Base-by-base conservation (phyloP, 2,888 invertebrate species). In the Drosophila falleni region DNA sequence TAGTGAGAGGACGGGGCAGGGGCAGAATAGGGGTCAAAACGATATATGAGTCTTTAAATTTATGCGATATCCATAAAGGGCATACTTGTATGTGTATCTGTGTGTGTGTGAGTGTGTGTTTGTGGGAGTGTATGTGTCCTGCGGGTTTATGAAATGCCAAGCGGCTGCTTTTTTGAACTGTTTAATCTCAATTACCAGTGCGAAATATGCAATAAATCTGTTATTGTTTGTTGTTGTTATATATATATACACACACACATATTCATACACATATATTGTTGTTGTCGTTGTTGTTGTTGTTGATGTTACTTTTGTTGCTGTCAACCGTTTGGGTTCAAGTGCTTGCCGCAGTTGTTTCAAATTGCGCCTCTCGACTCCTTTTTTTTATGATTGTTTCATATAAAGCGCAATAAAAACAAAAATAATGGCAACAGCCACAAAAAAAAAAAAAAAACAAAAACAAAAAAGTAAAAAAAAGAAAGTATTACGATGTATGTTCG, bases 101-200 rank as follows among this genome's bases (percentile, higher is more conserved):
- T 49, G 42, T 26, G 47, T 41, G 37, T 44, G 31, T 39, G 33
- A 50, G 23, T 60, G 16, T 42, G 49, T 55, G 29, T 37, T 15
- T 59, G 53, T 68, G 16, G 10, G 41, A 44, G 42, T 42, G 51
- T 42, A 39, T 58, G 44, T 53, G 68, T 84, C 72, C 77, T 74
- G 85, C 70, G 85, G 81, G 75, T 78, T 83, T 86, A 86, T 89
- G 69, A 87, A 89, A 86, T 87, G 71, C 74, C 88, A 73, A 78
- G 76, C 89, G 86, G 74, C 76, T 89, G 88, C 77, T 88, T 86
- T 86, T 84, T 88, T 80, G 75, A 88, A 87, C 80, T 89, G 83
- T 88, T 89, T 89, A 87, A 89, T 89, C 89, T 89, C 89, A 89
- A 87, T 87, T 89, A 87, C 83, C 83, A 88, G 87, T 69, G 80